phyloP scores from a whole-genome alignment of 2,888 invertebrate species.

The Parnassius orleans region DNA sequence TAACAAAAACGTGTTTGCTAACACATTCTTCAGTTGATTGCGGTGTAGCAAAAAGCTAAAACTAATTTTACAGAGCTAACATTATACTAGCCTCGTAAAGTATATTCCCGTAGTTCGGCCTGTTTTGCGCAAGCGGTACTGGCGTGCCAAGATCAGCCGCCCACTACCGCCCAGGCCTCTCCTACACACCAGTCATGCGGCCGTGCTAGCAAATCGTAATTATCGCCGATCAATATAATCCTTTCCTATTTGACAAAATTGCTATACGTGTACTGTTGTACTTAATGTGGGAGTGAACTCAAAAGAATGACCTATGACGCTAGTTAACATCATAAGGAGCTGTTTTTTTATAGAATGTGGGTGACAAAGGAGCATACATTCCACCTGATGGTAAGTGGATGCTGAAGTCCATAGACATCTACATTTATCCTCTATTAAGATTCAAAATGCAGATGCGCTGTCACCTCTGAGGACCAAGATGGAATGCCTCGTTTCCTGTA shows the following conservation, averaged over 20 bases:
- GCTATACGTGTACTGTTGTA: too few relatives aligned
- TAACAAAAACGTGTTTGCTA: slow-evolving; percentile 17
- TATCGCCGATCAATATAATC: slow-evolving; percentile 22
- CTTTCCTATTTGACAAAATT: neutral
- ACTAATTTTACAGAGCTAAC: slow-evolving; percentile 23
- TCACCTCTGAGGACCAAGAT: too few relatives aligned
- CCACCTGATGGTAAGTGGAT: too few relatives aligned
- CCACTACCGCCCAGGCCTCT: slow-evolving; percentile 57
- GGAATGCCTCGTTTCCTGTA: too few relatives aligned
- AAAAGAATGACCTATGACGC: too few relatives aligned
- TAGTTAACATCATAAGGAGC: too few relatives aligned
- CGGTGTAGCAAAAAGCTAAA: slow-evolving; percentile 21
- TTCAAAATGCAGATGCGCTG: too few relatives aligned
- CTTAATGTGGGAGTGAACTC: too few relatives aligned
- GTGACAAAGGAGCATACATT: too few relatives aligned
- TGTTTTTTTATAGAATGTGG: too few relatives aligned
- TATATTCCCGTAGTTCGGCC: slow-evolving; percentile 55
- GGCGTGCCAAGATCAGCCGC: slow-evolving; percentile 65
- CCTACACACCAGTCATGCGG: slow-evolving; percentile 47
- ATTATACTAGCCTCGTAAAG: slow-evolving; percentile 27
- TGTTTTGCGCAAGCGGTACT: slow-evolving; percentile 54
- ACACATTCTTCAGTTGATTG: slow-evolving; percentile 3
- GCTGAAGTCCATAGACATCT: too few relatives aligned
- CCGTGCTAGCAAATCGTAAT: slow-evolving; percentile 8
- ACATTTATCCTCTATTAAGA: too few relatives aligned